Evolutionary conservation across 2,888 invertebrate species (phyloP), one percentile per base, ranked within the genome.

Genomic region (Galerucella pusilla): DNA sequence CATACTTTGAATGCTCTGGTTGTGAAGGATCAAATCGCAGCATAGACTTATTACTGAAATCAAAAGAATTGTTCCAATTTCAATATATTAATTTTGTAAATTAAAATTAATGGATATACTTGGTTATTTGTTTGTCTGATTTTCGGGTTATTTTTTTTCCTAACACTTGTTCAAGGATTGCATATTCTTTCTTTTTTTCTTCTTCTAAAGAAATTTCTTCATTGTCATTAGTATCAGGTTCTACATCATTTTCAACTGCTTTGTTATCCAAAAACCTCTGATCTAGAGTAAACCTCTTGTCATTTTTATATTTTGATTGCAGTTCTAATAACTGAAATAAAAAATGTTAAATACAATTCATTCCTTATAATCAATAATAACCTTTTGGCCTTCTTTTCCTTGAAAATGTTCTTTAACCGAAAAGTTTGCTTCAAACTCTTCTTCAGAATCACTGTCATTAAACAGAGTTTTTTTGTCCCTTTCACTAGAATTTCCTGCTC

Each of bases 281-380:
- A 87, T 94, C 93, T 83, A 96, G 89, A 79, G 89, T 88, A 88
- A 96, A 96, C 84, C 96, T 90, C 82, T 92, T 90, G 88, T 96
- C 96, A 85, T 93, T 91, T 85, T 93, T 93, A 87, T 91, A 92
- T 82, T 90, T 91, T 65, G 92, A 90, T 89, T 95, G 94, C 81
- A 95, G 89, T 87, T 92, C 90, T 85, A 94, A 89, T 82, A 93
- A 88, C 92, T 93, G 79, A 64, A 86, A 80, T 49, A 16, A 49
- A n/a, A 70, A 71, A 16, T 16, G 20, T 12, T 10, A 10, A 20
- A 4, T 20, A 63, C 10, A n/a, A n/a, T 1, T n/a, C 0, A 12
- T 61, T 61, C 2, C 1, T 28, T n/a, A 35, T 28, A 14, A 60
- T 20, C 14, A 14, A 14, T 12, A 3, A 64, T 6, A 84, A 89